phyloP scores from a whole-genome alignment of 1,140 invertebrate genomes.

The Macrotrachela quadricornifera region DNA sequence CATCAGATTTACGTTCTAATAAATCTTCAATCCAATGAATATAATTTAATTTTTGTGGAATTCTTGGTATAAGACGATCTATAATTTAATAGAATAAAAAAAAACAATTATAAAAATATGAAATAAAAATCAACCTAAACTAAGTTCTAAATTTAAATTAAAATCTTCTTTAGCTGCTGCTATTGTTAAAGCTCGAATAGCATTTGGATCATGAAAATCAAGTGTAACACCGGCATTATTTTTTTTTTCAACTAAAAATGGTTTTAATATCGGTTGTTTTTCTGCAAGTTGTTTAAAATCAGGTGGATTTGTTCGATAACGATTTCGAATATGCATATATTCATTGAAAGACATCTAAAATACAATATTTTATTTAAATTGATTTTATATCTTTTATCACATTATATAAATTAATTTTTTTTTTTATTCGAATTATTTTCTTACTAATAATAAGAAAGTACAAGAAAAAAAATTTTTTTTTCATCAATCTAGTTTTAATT shows the following conservation, averaged over 20 bases:
- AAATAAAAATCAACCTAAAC: not conserved
- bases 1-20: constrained; percentile 19
- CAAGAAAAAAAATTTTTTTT: no score
- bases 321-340: constrained; percentile 61
- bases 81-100: constrained; percentile 9
- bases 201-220: constrained; percentile 59
- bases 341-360: constrained; percentile 31
- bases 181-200: constrained; percentile 46
- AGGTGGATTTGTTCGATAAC: constrained; percentile 45
- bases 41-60: constrained; percentile 78
- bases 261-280: constrained; percentile 30
- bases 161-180: no score
- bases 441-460: no score
- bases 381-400: no score
- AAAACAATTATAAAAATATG: no score
- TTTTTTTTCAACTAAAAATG: constrained; percentile 38
- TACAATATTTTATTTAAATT: no score
- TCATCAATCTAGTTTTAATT: no score
- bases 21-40: constrained; percentile 79
- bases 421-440: no score
- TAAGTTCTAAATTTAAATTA: not conserved
- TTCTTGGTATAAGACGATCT: constrained; percentile 61
- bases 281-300: constrained; percentile 52
- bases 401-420: no score
- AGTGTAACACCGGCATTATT: no score